These are phyloP conservation scores for Bos taurus DNA, from an alignment of 2,113 vertebrate species.

Conservation along the genomic window ARS-UCD2.0 NC_037337.1:45629001-45629500, in stretches of 20 bases:
- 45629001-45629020: background rate
- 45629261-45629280: background rate
- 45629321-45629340: background rate
- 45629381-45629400: background rate
- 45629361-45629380: background rate
- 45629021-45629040: background rate
- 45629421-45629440: background rate
- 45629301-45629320: background rate
- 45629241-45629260: background rate
- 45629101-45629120: background rate
- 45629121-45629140: background rate
- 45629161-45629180: background rate
- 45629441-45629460: background rate
- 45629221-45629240: background rate
- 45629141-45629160: background rate
- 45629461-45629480: background rate
- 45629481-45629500: background rate
- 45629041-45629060: background rate
- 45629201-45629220: background rate
- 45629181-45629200: background rate
- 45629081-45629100: background rate
- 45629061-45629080: background rate
- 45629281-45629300: background rate
- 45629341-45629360: background rate
- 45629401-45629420: background rate